phyloP scores from a whole-genome alignment of 1,140 invertebrate species.

The Mactra quadrangularis region DNA sequence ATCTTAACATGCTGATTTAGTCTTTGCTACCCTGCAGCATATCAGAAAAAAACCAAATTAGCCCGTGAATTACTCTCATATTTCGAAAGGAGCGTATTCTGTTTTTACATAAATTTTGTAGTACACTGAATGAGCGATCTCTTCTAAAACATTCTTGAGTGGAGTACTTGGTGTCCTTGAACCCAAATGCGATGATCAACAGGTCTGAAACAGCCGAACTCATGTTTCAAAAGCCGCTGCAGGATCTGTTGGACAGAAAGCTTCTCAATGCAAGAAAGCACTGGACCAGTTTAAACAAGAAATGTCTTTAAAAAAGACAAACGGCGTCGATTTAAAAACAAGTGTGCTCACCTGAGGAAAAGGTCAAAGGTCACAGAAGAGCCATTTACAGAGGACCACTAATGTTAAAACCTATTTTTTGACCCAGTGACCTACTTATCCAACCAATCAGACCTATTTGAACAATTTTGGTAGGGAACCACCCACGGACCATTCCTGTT shows the following conservation, averaged over 20 bases:
- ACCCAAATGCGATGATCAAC: conserved; percentile 45
- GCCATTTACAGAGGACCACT: too few relatives aligned
- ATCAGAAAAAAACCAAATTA: conserved; percentile 27
- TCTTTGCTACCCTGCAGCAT: conserved; percentile 22
- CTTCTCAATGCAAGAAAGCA: conserved; percentile 26
- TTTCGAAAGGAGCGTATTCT: conserved; percentile 36
- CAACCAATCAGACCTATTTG: too few relatives aligned
- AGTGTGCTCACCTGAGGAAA: too few relatives aligned
- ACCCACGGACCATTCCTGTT: too few relatives aligned
- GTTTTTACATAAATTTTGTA: conserved; percentile 31
- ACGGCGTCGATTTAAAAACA: too few relatives aligned
- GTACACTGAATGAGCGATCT: conserved; percentile 38
- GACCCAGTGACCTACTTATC: too few relatives aligned
- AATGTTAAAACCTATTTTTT: too few relatives aligned
- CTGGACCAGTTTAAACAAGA: too few relatives aligned
- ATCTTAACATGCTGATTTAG: conserved; percentile 38
- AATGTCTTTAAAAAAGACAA: too few relatives aligned
- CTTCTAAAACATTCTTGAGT: conserved; percentile 54
- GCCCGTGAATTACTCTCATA: conserved; percentile 24
- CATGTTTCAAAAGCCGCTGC: conserved; percentile 25
- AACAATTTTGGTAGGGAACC: too few relatives aligned
- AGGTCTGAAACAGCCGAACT: neutral
- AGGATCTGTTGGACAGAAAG: conserved; percentile 18
- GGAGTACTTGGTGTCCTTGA: conserved; percentile 38
- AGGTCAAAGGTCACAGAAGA: too few relatives aligned